Evolutionary conservation across 2,113 vertebrate species (phyloP), one percentile per base, ranked within the genome.

Genomic region (Saccopteryx leptura): DNA sequence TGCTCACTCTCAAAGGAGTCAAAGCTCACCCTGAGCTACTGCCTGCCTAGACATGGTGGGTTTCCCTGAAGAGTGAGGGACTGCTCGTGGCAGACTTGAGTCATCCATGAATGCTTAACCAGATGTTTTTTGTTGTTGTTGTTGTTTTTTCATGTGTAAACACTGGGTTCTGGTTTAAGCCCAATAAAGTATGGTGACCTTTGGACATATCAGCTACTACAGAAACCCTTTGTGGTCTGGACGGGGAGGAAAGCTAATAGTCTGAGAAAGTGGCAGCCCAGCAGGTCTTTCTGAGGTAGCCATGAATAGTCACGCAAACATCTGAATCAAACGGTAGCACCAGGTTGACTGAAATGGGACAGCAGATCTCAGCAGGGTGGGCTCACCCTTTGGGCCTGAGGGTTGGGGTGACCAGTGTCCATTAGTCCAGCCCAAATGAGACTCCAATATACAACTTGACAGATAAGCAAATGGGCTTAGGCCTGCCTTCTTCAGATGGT

Each of bases 241-340:
- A 87, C 1, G 54, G 46, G 46, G 28, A 94, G 54, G 76, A 72
- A 63, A 79, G 19, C 46, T 66, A 94, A 81, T 24, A 39, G 65
- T 93, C 72, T 88, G 76, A 81, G 75, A 81, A 90, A 90, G 81
- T 54, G 60, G 75, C 18, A 60, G 60, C 58, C 88, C 50, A 17
- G 71, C 63, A 97, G 96, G 96, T 97, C 95, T 96, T 97, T 96
- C 98, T 97, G 99, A 99, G 99, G 99, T 99, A 99, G 98, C 99
- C 98, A 78, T 92, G 98, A 98, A 98, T 75, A 98, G 97, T 92
- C 97, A 88, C 0, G 26, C 93, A 71, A 91, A 98, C 80, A 97
- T 19, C 89, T 61, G 84, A 95, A 96, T 74, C 58, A 92, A 97
- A 98, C 9, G 2, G 66, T 99, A 99, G 99, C 99, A 99, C 99